phyloP scores from a whole-genome alignment of 2,888 invertebrate genomes.

The Tetropium fuscum region DNA sequence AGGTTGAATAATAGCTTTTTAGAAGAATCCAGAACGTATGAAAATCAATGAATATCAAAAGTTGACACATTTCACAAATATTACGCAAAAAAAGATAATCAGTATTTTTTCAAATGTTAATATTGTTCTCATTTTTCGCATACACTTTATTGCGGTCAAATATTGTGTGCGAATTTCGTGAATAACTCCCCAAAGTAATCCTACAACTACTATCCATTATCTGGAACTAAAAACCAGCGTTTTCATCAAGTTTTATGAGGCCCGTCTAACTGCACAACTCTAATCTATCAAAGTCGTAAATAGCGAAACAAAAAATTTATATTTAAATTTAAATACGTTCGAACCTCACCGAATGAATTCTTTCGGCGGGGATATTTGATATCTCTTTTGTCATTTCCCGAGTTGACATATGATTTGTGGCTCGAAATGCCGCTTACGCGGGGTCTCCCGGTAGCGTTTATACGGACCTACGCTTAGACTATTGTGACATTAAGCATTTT shows the following conservation, averaged over 20 bases:
- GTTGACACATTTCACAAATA: too few species aligned
- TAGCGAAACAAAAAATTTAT: slow-evolving; percentile 14
- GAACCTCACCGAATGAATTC: slow-evolving; percentile 10
- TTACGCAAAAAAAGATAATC: too few species aligned
- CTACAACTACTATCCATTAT: slow-evolving; percentile 1
- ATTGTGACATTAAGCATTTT: slow-evolving; percentile 60
- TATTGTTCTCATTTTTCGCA: not conserved
- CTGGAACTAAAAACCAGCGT: not conserved
- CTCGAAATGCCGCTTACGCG: slow-evolving; percentile 54
- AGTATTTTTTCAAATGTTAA: too few species aligned
- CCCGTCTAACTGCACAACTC: slow-evolving; percentile 20
- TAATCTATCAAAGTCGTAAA: slow-evolving; percentile 16
- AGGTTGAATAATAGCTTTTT: too few species aligned
- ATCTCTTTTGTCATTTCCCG: slow-evolving; percentile 55
- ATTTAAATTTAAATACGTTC: slow-evolving; percentile 26
- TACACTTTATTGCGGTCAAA: not conserved
- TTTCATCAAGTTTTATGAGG: not conserved
- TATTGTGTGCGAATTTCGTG: too few species aligned
- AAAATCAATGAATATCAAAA: too few species aligned
- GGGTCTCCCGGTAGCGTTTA: slow-evolving; percentile 52
- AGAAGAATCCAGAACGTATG: too few species aligned
- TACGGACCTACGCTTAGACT: slow-evolving; percentile 55
- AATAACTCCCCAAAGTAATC: too few species aligned
- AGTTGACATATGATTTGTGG: slow-evolving; percentile 63
- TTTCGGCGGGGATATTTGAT: slow-evolving; percentile 50